Percentiles rank a stretch among this genome's conserved stretches.
Conservation (phyloP, 2,888 invertebrate species). For the Drosophila conformis region DNA sequence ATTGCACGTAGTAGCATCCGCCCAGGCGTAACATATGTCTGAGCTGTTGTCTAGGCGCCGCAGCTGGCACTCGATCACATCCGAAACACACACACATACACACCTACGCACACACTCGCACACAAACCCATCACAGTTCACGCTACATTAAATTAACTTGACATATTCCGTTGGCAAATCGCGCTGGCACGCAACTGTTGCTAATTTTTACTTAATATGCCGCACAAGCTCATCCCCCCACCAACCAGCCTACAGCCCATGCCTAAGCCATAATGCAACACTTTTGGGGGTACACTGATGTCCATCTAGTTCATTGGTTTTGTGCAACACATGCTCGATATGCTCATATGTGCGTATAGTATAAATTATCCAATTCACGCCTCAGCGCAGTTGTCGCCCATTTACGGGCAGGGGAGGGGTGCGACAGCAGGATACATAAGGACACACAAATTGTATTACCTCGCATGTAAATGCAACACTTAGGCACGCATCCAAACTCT, state of each 20-base stretch:
- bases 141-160: conserved; percentile 79
- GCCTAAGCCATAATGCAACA: conserved; percentile 5
- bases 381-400: conserved; percentile 56
- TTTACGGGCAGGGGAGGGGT: conserved; percentile 5
- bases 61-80: conserved; percentile 47
- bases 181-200: conserved; percentile 74
- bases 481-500: conserved; percentile 71
- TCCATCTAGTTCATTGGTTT: conserved; percentile 67
- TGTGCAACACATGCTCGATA: conserved; percentile 42
- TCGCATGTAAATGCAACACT: conserved; percentile 78
- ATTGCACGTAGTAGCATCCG: conserved; percentile 76
- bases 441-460: conserved; percentile 67
- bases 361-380: conserved; percentile 82
- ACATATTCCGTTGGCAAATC: conserved; percentile 59
- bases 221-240: conserved; percentile 36
- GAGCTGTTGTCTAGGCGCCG: conserved; percentile 58
- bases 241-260: neutral
- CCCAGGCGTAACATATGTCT: conserved; percentile 65
- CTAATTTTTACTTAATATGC: conserved; percentile 75
- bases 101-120: conserved; percentile 9
- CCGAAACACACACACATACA: conserved; percentile 9
- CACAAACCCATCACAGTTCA: conserved; percentile 56
- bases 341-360: conserved; percentile 52
- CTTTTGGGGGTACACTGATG: conserved; percentile 32
- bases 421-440: conserved; percentile 14